Evolutionary conservation across 2,797 vertebrate genomes (phyloP).

Genomic region (Malurus leucopterus): DNA sequence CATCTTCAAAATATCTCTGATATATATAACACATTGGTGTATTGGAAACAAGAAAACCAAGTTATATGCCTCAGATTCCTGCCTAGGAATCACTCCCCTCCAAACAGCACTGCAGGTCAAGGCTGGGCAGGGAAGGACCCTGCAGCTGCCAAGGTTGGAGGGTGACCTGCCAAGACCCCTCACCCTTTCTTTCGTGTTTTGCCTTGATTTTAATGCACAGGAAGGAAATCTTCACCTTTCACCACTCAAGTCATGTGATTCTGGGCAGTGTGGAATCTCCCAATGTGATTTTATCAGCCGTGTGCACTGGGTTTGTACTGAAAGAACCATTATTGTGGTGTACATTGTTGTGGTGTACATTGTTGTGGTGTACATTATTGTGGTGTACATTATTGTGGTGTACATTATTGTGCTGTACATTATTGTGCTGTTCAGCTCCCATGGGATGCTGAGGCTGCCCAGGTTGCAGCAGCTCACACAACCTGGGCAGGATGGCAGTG

Average conservation of each 20-base stretch:
- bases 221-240: not conserved
- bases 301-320: not conserved
- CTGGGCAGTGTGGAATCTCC: not conserved
- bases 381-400: not conserved
- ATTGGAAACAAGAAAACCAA: not conserved
- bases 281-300: not conserved
- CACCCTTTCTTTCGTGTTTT: not conserved
- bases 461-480: not conserved
- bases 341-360: too few species aligned
- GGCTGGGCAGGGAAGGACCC: not conserved
- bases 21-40: not conserved
- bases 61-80: not conserved
- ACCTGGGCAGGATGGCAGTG: not conserved
- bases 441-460: not conserved
- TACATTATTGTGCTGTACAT: fast-evolving
- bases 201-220: not conserved
- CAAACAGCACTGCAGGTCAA: not conserved
- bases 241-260: not conserved
- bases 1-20: not conserved
- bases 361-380: not conserved
- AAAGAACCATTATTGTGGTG: not conserved
- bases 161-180: not conserved
- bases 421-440: not conserved
- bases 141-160: not conserved
- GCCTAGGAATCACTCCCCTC: not conserved